Evolutionary conservation across 2,888 invertebrate genomes (phyloP), one percentile per base, ranked within the genome.

Genomic region (Aphidoletes aphidimyza): DNA sequence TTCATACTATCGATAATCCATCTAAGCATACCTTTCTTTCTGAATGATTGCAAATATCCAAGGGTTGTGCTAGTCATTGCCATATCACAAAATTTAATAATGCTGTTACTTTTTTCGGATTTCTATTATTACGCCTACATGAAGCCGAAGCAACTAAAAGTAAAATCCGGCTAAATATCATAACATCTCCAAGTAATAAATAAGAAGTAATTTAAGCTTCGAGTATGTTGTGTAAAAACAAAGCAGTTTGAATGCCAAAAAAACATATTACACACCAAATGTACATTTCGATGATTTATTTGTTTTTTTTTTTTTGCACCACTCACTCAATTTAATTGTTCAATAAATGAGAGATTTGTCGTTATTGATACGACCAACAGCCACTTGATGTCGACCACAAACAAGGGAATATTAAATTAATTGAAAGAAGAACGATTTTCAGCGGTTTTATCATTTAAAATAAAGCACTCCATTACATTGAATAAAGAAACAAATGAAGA

Each of bases 1-100:
- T 95, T 95, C 87, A 89, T 92, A 42, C 87, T 92, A 85, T 89
- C 93, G 42, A 89, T 92, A 0, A 85, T 93, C 0, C 93, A 94
- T 86, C 93, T 88, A 92, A 91, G 89, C 85, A 88, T 0, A 86
- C 89, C 17, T 85, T 92, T 47, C 86, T 91, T 0, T 90, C 92
- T 87, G 88, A 88, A 47, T 87, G 91, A 0, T 90, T 95, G 94
- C 22, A 22, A 22, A 5, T 54, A 54, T 22, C 54, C 54, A 2
- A n/a, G 22, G 22, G 0, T 9, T 22, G 1, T 54, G 54, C 9
- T 54, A 54, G 2, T 8, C 54, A 54, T 54, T 22, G 54, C 11
- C 54, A 54, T 54, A 22, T 54, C 54, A 22, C 54, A 54, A 9
- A 89, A 89, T 85, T 85, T 88, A 0, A 90, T 90, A 78, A 90